Evolutionary conservation across 23 tunicate species (phyloP).

Genomic region (Botrylloides violaceus): DNA sequence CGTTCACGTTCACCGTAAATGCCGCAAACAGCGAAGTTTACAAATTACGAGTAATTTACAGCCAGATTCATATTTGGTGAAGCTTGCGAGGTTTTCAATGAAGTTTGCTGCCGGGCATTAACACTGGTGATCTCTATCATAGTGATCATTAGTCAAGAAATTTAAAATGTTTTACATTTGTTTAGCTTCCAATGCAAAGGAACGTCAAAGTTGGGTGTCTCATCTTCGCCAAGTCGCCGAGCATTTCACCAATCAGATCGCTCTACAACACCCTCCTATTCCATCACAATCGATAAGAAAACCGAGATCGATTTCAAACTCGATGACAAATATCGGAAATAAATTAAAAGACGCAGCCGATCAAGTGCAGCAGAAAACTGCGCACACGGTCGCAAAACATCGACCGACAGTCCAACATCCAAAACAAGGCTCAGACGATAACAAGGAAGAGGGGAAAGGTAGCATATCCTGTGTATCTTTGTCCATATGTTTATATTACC

Average conservation of each 20-base stretch:
- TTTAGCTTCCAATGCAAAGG: slow-evolving; percentile 61
- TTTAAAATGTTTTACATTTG: no score
- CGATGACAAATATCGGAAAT: slow-evolving; percentile 56
- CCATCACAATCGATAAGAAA: slow-evolving; percentile 23
- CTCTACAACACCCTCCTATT: slow-evolving; percentile 80
- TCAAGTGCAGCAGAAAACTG: slow-evolving; percentile 22
- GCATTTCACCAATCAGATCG: slow-evolving; percentile 69
- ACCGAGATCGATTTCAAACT: slow-evolving; percentile 39
- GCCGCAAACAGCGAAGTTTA: slow-evolving; percentile 90
- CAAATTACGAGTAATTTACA: slow-evolving; percentile 68
- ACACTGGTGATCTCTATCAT: no score
- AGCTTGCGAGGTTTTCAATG: no score
- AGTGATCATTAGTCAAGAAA: no score
- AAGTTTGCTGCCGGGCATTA: no score
- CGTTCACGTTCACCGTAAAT: slow-evolving; percentile 75
- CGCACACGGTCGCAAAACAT: background rate
- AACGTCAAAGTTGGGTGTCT: slow-evolving; percentile 79
- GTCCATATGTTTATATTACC: no score
- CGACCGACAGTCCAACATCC: background rate
- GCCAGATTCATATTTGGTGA: no score
- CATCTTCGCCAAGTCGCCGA: slow-evolving; percentile 47
- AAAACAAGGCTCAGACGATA: background rate
- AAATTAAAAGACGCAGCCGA: slow-evolving; percentile 52
- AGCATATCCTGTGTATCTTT: no score
- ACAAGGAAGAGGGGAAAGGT: background rate